phyloP scores from a whole-genome alignment of 2,888 invertebrate species.

The Gordius sp. region DNA sequence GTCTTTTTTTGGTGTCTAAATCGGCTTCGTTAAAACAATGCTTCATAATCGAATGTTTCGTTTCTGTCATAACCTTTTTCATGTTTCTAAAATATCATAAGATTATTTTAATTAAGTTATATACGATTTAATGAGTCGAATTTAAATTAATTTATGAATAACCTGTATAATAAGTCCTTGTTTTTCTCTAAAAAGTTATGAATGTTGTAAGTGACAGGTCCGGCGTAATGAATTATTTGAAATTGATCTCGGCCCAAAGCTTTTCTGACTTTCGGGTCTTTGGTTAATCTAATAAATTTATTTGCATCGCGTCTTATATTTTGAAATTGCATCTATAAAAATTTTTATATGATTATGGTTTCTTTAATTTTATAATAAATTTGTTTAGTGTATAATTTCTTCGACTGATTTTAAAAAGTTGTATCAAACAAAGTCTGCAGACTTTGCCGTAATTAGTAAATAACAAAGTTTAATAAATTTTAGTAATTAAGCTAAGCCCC shows the following conservation, averaged over 20 bases:
- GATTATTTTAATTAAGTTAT: no score
- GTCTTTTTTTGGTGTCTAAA: conserved; percentile 6
- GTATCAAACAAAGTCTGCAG: no score
- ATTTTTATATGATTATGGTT: background rate
- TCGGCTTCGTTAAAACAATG: conserved; percentile 4
- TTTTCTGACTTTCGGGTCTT: background rate
- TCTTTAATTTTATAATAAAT: background rate
- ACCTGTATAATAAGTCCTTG: conserved; percentile 5
- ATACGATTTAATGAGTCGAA: no score
- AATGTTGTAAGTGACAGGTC: conserved; percentile 11
- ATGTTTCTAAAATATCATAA: background rate
- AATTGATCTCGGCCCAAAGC: background rate
- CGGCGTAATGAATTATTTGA: background rate
- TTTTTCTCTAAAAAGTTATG: conserved; percentile 5
- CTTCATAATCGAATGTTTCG: background rate
- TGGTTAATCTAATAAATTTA: conserved; percentile 12
- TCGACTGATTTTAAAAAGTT: no score
- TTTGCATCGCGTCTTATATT: background rate
- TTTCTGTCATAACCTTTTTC: background rate
- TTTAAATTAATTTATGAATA: no score
- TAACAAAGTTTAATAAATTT: no score
- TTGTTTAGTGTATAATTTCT: background rate
- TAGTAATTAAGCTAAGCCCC: no score
- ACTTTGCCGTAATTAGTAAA: no score
- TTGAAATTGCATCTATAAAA: background rate